Percentiles rank a stretch among this genome's conserved stretches.
Evolutionary conservation across 2,113 vertebrate species (phyloP).

Genomic region (human): DNA sequence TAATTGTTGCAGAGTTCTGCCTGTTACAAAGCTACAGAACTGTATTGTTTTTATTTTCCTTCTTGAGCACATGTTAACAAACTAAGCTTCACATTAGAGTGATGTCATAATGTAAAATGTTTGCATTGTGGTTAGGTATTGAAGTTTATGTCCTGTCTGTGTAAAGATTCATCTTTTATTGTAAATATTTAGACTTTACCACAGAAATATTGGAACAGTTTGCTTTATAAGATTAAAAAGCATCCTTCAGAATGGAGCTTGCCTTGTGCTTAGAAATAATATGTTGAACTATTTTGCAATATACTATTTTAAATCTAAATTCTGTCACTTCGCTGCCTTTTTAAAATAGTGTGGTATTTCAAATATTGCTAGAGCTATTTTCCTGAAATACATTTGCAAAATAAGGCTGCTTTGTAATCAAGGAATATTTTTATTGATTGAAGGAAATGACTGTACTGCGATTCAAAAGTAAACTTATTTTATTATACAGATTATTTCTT

Average conservation of each 20-base stretch:
- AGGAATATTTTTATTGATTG: slow-evolving; percentile 78
- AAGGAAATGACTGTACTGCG: slow-evolving; percentile 77
- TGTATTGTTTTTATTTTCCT: background rate
- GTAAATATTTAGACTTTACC: slow-evolving; percentile 57
- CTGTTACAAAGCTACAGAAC: background rate
- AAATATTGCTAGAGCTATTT: slow-evolving; percentile 81
- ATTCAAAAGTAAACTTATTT: slow-evolving; percentile 80
- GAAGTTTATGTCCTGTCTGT: slow-evolving; percentile 20
- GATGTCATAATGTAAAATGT: background rate
- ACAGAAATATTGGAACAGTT: slow-evolving; percentile 59
- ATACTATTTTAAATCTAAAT: slow-evolving; percentile 80
- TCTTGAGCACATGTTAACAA: slow-evolving; percentile 18
- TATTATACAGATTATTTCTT: slow-evolving; percentile 74
- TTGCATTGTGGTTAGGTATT: background rate
- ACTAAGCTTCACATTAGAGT: background rate
- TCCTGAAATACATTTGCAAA: slow-evolving; percentile 79
- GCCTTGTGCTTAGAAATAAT: slow-evolving; percentile 78
- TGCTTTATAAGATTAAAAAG: slow-evolving; percentile 68
- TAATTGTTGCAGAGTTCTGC: background rate
- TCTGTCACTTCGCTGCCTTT: slow-evolving; percentile 77
- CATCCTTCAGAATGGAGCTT: slow-evolving; percentile 68
- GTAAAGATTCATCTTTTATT: slow-evolving; percentile 55
- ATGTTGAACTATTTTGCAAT: slow-evolving; percentile 74
- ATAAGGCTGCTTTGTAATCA: slow-evolving; percentile 76
- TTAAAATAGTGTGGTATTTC: slow-evolving; percentile 70